A percentile compares a stretch with the other conserved stretches of the same genome.
Conservation (phyloP, 2,888 invertebrate species). For the Cacoxenus indagator region DNA sequence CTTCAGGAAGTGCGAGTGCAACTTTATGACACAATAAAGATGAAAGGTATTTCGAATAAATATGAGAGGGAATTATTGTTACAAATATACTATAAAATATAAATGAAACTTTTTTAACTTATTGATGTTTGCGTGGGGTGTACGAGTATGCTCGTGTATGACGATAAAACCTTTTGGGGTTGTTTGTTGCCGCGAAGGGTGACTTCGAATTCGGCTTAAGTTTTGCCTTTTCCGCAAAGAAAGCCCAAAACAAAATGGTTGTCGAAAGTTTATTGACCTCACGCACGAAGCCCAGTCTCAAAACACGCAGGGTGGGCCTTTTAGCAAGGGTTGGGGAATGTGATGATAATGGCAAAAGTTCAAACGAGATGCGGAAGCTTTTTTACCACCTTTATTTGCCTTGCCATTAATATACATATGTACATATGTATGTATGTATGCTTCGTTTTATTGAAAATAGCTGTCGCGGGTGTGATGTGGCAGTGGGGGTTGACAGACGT, state of each 20-base stretch:
- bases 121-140: neutral
- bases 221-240: neutral
- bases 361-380: too few relatives aligned
- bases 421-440: too few relatives aligned
- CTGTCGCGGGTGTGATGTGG: neutral
- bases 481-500: neutral
- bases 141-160: neutral
- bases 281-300: neutral
- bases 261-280: constrained; percentile 12
- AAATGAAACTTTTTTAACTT: neutral
- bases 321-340: too few relatives aligned
- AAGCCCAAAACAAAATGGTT: constrained; percentile 9
- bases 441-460: neutral
- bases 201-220: neutral
- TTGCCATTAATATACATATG: too few relatives aligned
- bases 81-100: neutral
- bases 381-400: too few relatives aligned
- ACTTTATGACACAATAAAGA: constrained; percentile 14
- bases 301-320: neutral
- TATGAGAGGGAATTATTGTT: neutral
- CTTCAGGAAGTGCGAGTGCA: neutral
- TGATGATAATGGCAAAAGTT: too few relatives aligned
- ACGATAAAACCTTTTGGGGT: neutral
- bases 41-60: constrained; percentile 5
- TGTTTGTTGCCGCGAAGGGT: neutral